A percentile compares a stretch with the other conserved stretches of the same genome.
phyloP scores from a whole-genome alignment of 1,140 invertebrate species.

The Lamellibrachia luymesi region DNA sequence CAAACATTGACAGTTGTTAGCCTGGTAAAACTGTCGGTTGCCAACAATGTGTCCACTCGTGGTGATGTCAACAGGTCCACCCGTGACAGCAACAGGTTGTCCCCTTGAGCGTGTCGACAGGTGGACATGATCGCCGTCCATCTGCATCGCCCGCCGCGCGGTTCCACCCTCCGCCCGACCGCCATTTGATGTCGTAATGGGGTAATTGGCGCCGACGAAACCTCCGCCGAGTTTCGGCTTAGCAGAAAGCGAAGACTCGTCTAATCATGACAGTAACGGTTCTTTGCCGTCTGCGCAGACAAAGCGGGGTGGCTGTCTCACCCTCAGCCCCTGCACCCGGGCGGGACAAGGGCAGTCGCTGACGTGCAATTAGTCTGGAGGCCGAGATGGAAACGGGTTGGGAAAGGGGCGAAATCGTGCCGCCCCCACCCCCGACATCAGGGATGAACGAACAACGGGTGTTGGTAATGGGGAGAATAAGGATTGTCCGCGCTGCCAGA shows the following conservation, averaged over 20 bases:
- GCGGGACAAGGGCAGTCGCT: not conserved
- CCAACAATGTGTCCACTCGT: not conserved
- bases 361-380: not conserved
- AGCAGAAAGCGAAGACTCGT: not conserved
- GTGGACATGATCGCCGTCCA: not conserved
- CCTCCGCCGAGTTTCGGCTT: not conserved
- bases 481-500: not conserved
- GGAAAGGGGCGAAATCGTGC: not conserved
- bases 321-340: not conserved
- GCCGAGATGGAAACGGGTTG: constrained; percentile 2
- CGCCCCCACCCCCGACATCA: not conserved
- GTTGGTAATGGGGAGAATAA: not conserved
- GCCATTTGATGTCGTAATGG: not conserved
- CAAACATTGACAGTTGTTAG: too few species aligned
- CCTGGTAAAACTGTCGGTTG: too few species aligned
- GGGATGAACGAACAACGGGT: not conserved
- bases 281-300: not conserved
- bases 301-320: not conserved
- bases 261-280: not conserved
- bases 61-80: not conserved
- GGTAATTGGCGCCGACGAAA: not conserved
- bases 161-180: not conserved
- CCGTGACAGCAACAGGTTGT: not conserved
- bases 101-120: too few species aligned
- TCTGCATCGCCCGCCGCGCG: not conserved